These are phyloP conservation scores for Meriones psammophilus DNA, from an alignment of 2,797 vertebrate species.

Conservation along the genomic window DNA sequence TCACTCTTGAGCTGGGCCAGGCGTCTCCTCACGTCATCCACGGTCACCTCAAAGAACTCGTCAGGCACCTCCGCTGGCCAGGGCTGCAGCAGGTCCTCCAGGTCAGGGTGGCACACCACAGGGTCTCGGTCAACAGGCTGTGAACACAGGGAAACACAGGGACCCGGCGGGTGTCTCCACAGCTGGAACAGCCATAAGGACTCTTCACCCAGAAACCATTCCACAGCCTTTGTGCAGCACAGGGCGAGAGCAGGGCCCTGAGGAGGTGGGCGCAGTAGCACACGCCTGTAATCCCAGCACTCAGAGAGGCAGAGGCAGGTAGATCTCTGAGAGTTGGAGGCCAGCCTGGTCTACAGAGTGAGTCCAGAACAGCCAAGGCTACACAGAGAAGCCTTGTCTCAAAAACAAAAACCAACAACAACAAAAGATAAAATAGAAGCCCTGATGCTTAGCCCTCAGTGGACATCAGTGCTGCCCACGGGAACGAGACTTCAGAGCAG, in stretches of 20 bases:
- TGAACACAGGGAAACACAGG: not conserved
- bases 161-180: no score
- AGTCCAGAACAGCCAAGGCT: no score
- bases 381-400: no score
- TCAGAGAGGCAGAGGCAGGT: no score
- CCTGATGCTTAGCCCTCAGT: no score
- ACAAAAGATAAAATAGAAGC: no score
- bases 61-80: constrained; percentile 91
- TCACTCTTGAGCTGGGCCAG: constrained; percentile 97
- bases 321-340: no score
- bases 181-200: not conserved
- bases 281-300: no score
- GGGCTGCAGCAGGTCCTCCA: constrained; percentile 79
- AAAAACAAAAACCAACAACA: no score
- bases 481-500: no score
- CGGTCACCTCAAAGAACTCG: constrained; percentile 97
- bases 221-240: not conserved
- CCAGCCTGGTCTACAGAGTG: no score
- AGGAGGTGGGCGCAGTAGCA: no score
- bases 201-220: not conserved
- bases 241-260: not conserved
- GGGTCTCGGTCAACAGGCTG: constrained; percentile 87
- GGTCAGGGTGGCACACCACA: constrained; percentile 94
- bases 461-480: not conserved
- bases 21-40: constrained; percentile 96